phyloP scores from a whole-genome alignment of 1,140 invertebrate species.

The Drosophila pectinifera region DNA sequence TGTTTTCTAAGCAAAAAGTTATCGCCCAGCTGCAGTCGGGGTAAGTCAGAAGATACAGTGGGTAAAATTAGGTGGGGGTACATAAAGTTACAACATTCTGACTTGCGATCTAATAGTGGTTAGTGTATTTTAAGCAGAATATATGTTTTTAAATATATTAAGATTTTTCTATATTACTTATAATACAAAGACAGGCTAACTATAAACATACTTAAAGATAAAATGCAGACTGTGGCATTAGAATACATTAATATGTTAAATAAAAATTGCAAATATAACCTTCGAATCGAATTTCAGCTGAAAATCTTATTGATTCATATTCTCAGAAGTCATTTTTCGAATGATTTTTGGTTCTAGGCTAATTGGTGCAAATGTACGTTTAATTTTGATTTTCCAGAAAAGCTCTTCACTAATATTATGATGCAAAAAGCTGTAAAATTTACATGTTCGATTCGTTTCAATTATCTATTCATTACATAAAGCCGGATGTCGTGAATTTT shows the following conservation, averaged over 20 bases:
- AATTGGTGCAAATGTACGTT: no score
- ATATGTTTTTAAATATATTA: constrained; percentile 1
- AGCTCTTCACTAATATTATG: not conserved
- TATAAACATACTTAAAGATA: not conserved
- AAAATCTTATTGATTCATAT: no score
- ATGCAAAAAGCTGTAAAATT: not conserved
- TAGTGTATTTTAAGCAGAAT: not conserved
- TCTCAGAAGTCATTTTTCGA: no score
- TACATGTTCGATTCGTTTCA: constrained; percentile 9
- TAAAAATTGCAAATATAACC: no score
- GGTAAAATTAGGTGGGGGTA: constrained; percentile 11
- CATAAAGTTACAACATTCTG: not conserved
- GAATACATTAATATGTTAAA: no score
- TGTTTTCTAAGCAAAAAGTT: constrained; percentile 56
- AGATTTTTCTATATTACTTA: no score
- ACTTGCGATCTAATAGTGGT: not conserved
- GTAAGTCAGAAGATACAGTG: constrained; percentile 7
- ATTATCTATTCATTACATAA: not conserved
- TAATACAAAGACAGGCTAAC: no score
- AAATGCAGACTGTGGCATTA: not conserved
- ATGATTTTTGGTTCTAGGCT: no score
- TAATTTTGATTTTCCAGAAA: not conserved
- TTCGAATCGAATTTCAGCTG: no score
- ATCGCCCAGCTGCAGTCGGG: constrained; percentile 27
- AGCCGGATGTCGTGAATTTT: not conserved